Percentiles rank a stretch among this genome's conserved stretches.
These are phyloP conservation scores for Sphyrna mokarran DNA, from an alignment of 2,113 vertebrate genomes.

Conservation along the genomic window DNA sequence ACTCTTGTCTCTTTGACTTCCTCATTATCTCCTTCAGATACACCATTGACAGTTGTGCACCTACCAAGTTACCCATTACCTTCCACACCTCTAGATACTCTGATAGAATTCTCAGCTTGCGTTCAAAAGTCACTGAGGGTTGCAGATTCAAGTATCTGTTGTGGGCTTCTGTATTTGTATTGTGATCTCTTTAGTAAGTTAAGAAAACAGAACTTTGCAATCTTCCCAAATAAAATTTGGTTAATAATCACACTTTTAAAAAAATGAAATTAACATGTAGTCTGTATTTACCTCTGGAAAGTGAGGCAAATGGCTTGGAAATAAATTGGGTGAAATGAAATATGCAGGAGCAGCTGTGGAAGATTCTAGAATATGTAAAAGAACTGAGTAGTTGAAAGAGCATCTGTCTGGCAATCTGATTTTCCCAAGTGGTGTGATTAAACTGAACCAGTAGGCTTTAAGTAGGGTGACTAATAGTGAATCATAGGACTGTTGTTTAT, in stretches of 20 bases:
- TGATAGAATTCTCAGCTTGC: background rate
- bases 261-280: background rate
- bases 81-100: background rate
- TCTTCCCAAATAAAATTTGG: background rate
- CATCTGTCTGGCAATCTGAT: slow-evolving; percentile 57
- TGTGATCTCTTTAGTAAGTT: background rate
- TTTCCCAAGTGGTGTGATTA: slow-evolving; percentile 65
- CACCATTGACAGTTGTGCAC: background rate
- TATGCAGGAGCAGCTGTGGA: slow-evolving; percentile 74
- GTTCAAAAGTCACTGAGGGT: background rate
- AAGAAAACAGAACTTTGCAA: background rate
- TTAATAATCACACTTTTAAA: background rate
- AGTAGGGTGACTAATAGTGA: background rate
- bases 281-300: background rate
- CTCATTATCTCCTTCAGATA: background rate
- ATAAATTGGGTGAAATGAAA: slow-evolving; percentile 51
- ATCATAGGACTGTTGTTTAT: background rate
- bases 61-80: background rate
- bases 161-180: background rate
- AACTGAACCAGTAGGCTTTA: slow-evolving; percentile 42
- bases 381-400: slow-evolving; percentile 65
- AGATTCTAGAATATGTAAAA: slow-evolving; percentile 65
- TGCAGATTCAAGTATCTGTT: background rate
- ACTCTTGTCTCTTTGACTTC: background rate
- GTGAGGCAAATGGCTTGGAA: background rate